Percentiles rank a stretch among this genome's conserved stretches.
phyloP scores from a whole-genome alignment of 2,113 vertebrate species.

The Callionymus lyra region DNA sequence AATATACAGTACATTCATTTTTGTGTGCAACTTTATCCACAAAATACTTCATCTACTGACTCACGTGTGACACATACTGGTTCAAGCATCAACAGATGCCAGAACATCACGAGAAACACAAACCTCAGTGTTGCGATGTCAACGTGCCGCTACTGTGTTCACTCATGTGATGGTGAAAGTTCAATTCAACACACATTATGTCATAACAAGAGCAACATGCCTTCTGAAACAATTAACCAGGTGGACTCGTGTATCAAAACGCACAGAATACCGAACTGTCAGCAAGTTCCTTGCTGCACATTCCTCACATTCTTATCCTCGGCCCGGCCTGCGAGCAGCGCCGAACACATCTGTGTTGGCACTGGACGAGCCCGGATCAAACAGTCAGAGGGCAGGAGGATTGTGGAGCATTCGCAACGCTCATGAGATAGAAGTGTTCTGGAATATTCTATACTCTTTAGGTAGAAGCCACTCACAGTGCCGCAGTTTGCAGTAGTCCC shows the following conservation, averaged over 20 bases:
- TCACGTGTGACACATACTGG: too few relatives aligned
- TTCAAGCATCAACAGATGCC: not conserved
- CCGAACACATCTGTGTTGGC: not conserved
- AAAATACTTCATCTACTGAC: too few relatives aligned
- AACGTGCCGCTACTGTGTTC: not conserved
- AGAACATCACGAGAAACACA: not conserved
- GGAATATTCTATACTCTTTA: not conserved
- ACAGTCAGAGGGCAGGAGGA: not conserved
- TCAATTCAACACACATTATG: not conserved
- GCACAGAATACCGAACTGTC: not conserved
- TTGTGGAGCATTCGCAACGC: not conserved
- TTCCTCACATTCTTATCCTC: not conserved
- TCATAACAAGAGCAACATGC: not conserved
- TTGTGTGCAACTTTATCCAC: too few relatives aligned
- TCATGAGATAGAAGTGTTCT: not conserved
- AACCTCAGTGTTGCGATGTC: not conserved
- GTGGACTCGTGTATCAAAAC: slow-evolving; percentile 2
- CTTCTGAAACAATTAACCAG: slow-evolving; percentile 1
- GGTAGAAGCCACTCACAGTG: slow-evolving; percentile 76
- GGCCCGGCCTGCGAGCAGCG: not conserved
- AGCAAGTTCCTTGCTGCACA: not conserved
- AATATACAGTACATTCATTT: too few relatives aligned
- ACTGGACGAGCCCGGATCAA: not conserved
- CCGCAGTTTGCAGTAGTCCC: slow-evolving; percentile 93
- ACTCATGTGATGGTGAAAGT: not conserved